Base-by-base conservation (phyloP, 2,113 vertebrate species). In the Corythaeola cristata region DNA sequence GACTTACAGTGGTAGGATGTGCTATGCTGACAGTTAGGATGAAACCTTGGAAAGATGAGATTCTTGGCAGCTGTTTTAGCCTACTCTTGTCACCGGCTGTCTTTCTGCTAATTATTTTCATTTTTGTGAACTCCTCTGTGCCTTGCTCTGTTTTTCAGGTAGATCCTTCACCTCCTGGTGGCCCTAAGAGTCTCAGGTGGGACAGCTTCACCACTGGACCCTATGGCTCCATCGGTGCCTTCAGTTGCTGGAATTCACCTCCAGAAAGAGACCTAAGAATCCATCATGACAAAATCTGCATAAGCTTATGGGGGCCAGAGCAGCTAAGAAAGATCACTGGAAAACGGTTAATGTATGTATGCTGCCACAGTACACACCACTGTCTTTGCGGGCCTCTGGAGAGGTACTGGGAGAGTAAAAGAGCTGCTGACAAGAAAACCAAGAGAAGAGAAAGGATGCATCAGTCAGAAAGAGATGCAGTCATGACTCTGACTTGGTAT, bases 211-310 rank as follows among this genome's bases (percentile, higher is more conserved):
- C 60, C 28, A 24, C 22, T 21, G 30, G 20, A 41, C 37, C 17
- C 58, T 3, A 4, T 69, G 63, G 17, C 26, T 88, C 76, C 32
- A 8, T 26, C 0, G 0, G 5, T 39, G 55, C n/a, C 53, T 44
- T 80, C 37, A 23, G 52, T 84, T 75, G 16, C 72, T 94, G 64
- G 50, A 21, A 71, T 67, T 74, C 83, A 74, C 3, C 13, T 84
- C 55, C 33, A 77, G n/a, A 77, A 90, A 35, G 11, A 88, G n/a
- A 60, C 44, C 33, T 59, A 66, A 73, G 56, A 74, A 60, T 59
- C 26, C 60, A 81, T 44, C 45, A 20, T 86, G 75, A 47, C 44
- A 90, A 76, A 86, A 67, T 49, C 63, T 75, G 12, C 50, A 11
- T 23, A 58, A 83, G 24, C 18, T 76, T 35, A 28, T 0, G 0